A percentile compares a stretch with the other conserved stretches of the same genome.
Evolutionary conservation across 1,140 invertebrate genomes (phyloP).

Genomic region (Laupala kohalensis): DNA sequence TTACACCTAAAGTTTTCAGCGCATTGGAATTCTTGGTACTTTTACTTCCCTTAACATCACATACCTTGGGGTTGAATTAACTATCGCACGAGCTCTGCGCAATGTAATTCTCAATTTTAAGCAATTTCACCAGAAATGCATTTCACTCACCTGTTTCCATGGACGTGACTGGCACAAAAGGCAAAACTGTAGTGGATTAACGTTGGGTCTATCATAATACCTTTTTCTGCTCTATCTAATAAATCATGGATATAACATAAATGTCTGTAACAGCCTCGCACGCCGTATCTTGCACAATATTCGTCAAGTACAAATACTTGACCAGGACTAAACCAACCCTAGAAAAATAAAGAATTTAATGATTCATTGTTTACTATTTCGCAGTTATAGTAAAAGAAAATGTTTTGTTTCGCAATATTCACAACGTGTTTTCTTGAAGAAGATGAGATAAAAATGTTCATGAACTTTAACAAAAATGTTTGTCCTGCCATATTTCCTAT

Average conservation of each 20-base stretch:
- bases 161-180: conserved; percentile 96
- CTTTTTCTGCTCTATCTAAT: conserved; percentile 87
- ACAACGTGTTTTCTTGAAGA: too few species aligned
- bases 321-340: conserved; percentile 99
- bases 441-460: too few species aligned
- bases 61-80: too few species aligned
- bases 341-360: conserved; percentile 16
- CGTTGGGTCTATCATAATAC: conserved; percentile 93
- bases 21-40: too few species aligned
- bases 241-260: conserved; percentile 93
- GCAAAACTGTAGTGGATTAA: conserved; percentile 98
- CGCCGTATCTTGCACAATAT: conserved; percentile 95
- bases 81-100: too few species aligned
- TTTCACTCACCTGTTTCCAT: conserved; percentile 76
- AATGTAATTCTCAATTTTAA: too few species aligned
- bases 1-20: too few species aligned
- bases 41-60: too few species aligned
- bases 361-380: background rate
- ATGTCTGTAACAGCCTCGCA: conserved; percentile 91
- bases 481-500: too few species aligned
- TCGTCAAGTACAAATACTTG: conserved; percentile 98
- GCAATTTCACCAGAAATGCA: background rate
- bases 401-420: too few species aligned
- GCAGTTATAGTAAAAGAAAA: too few species aligned
- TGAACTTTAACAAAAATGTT: too few species aligned